These are phyloP conservation scores for Circaetus gallicus DNA, from an alignment of 2,113 vertebrate genomes.

Conservation along the genomic window DNA sequence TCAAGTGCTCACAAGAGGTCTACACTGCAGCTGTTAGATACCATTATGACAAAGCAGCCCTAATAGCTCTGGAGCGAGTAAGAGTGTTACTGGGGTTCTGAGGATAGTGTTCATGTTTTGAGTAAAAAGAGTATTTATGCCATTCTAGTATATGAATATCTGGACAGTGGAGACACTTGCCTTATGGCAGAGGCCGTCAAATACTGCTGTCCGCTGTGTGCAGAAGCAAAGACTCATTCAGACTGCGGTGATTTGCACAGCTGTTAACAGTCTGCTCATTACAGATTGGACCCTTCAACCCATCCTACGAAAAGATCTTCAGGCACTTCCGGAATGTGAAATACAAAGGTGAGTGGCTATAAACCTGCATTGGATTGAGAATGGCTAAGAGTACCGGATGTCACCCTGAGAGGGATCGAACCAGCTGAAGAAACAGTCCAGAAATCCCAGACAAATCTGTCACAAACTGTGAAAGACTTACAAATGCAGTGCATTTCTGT, in stretches of 20 bases:
- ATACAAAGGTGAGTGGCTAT: constrained; percentile 81
- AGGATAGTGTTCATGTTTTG: background rate
- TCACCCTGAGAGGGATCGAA: background rate
- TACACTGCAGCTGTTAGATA: background rate
- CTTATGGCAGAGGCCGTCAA: background rate
- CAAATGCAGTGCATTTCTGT: background rate
- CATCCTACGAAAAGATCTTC: constrained; percentile 86
- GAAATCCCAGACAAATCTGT: background rate
- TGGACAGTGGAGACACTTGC: background rate
- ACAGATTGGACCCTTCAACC: constrained; percentile 86
- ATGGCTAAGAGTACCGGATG: background rate
- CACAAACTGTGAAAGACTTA: background rate
- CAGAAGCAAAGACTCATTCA: background rate
- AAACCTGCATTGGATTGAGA: background rate
- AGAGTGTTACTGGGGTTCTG: background rate
- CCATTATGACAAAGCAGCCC: background rate
- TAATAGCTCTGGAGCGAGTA: background rate
- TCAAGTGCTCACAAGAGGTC: background rate
- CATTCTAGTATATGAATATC: background rate
- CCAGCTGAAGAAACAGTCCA: background rate
- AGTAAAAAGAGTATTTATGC: background rate
- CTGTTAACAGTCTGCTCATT: constrained; percentile 28
- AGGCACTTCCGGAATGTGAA: constrained; percentile 81
- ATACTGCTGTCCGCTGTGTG: background rate
- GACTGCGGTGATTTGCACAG: background rate